A percentile compares a stretch with the other conserved stretches of the same genome.
Conservation (phyloP, 2,113 vertebrate species). For the Willisornis vidua region DNA sequence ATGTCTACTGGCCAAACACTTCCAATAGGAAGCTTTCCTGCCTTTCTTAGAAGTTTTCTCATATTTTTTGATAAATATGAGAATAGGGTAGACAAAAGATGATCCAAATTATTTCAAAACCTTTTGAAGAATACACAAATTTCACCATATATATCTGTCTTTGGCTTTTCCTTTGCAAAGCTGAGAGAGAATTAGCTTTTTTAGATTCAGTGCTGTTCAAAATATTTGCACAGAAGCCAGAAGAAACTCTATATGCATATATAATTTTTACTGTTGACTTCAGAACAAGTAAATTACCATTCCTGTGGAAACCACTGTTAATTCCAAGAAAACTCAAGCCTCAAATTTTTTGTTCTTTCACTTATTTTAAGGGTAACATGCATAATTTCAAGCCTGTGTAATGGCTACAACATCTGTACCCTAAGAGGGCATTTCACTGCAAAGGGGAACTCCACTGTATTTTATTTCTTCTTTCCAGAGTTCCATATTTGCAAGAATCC, state of each 20-base stretch:
- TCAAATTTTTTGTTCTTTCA: neutral
- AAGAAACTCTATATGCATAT: neutral
- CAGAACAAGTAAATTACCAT: neutral
- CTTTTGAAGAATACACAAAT: neutral
- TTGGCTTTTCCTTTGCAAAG: neutral
- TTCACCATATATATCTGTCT: neutral
- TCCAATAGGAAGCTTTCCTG: neutral
- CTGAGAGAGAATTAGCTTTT: neutral
- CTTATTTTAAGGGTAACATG: neutral
- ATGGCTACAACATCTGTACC: neutral
- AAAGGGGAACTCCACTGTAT: neutral
- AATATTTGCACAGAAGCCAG: neutral
- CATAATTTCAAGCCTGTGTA: neutral
- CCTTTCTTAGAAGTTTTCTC: neutral
- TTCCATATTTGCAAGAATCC: neutral
- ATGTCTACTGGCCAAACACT: neutral
- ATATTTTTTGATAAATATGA: neutral
- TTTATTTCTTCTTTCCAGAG: conserved; percentile 1
- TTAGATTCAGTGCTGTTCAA: neutral
- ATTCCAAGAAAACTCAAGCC: neutral
- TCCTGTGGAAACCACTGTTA: neutral
- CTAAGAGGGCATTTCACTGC: neutral
- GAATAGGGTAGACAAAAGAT: neutral
- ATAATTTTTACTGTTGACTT: neutral
- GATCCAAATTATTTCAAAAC: neutral